Evolutionary conservation across 1,140 invertebrate species (phyloP), one percentile per base, ranked within the genome.

Genomic region (Penaeus indicus): DNA sequence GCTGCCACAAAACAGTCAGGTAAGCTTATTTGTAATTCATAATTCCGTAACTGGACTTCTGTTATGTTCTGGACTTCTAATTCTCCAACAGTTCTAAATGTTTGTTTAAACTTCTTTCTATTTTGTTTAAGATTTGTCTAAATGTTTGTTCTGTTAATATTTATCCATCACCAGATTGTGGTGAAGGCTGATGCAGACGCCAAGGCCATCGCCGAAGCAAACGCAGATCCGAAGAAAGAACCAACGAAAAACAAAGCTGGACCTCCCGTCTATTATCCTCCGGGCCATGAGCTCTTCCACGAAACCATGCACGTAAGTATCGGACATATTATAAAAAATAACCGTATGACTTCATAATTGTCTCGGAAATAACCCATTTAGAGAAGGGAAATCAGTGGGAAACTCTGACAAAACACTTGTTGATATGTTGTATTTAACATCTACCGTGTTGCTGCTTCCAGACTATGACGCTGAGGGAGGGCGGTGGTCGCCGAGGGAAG

Each of bases 231-330:
- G 42, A 90, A 91, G 72, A 62, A 82, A 4, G 90, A 91, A 77
- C 79, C 69, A 38, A 90, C 91, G 27, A 91, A 90, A 81, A 89
- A 89, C 77, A 77, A 91, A 21, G 84, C 88, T 19, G 91, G 91
- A 62, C 88, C 90, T 4, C 85, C 89, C 19, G 90, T 91, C 13
- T 91, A 91, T 79, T 91, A 91, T 77, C 91, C 91, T 60, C 91
- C 91, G 16, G 91, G 91, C 61, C 88, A 90, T 25, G 87, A 91
- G 86, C 89, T 90, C 78, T 90, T 90, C 86, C 75, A 88, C 72
- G 90, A 90, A 64, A 89, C 90, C 21, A 90, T 90, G 91, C 89
- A 90, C 67, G 90, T 90, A 67, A 86, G 89, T 86, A 63, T 85
- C 75, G 22, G 38, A 54, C 27, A 10, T 11, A 16, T 54, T 11